Evolutionary conservation across 2,888 invertebrate species (phyloP).

Genomic region (Metallyticus violacea): DNA sequence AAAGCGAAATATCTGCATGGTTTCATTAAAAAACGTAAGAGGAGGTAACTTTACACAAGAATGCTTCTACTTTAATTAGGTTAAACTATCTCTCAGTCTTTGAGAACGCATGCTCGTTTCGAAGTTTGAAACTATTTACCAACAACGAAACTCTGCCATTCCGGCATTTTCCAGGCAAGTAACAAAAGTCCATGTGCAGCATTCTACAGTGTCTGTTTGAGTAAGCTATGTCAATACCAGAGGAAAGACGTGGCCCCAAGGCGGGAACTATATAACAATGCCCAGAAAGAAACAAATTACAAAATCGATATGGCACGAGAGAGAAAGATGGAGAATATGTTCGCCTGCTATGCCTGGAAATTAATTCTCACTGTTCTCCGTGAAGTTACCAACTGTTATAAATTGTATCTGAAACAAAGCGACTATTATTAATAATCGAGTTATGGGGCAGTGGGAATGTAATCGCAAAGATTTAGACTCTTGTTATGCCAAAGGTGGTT

Average conservation of each 20-base stretch:
- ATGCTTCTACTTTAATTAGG: not conserved
- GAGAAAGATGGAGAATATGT: not conserved
- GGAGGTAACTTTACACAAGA: not conserved
- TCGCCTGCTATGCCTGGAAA: not conserved
- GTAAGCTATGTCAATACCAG: not conserved
- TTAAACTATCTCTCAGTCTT: not conserved
- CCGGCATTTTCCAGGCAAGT: no score
- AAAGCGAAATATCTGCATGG: no score
- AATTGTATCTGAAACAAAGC: not conserved
- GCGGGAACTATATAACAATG: not conserved
- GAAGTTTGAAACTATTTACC: not conserved
- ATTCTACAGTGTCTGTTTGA: not conserved
- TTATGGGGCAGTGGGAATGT: not conserved
- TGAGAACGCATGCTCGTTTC: not conserved
- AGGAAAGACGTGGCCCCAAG: not conserved
- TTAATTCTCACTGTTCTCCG: not conserved
- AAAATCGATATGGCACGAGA: not conserved
- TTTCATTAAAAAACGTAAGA: no score
- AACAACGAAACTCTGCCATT: not conserved
- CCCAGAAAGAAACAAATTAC: not conserved
- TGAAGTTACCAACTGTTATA: not conserved
- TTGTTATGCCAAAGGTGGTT: not conserved
- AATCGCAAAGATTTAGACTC: not conserved
- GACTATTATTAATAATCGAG: not conserved
- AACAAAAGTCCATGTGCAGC: not conserved